Evolutionary conservation across 2,888 invertebrate species (phyloP), one percentile per base, ranked within the genome.

Genomic region (Stenodera caucasica): DNA sequence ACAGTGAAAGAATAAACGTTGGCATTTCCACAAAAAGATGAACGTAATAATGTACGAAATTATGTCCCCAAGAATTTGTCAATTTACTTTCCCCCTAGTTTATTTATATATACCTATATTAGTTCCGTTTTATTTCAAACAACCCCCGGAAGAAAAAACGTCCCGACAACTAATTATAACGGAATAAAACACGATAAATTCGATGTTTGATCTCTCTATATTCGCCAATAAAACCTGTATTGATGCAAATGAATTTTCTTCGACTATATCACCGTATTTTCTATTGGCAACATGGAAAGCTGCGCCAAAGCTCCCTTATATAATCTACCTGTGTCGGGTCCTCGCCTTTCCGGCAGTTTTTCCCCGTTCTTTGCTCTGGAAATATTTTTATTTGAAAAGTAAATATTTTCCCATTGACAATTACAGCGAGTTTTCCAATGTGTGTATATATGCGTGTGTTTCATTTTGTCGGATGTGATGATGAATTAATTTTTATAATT

Each of bases 241-340:
- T 70, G 70, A 58, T 64, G 69, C 70, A 65, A 70, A 68, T 66
- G 70, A 67, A 70, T 67, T 69, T 70, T 67, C 63, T 63, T 63
- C 62, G 59, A 51, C 58, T 57, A 51, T n/a, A n/a, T n/a, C n/a
- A n/a, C n/a, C n/a, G n/a, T n/a, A n/a, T n/a, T n/a, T n/a, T 65
- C 60, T 64, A 58, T 63, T 51, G 60, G 32, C 40, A n/a, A 66
- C 55, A 67, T 67, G 64, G 66, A 64, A 60, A 55, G 64, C 57
- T 57, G 60, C 14, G 45, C 21, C 12, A 40, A 15, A n/a, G 32
- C 32, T 50, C 32, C 49, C 33, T 50, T 59, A 59, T n/a, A 57
- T 63, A 59, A 63, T 53, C n/a, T n/a, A n/a, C n/a, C n/a, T n/a
- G n/a, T n/a, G n/a, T n/a, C n/a, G n/a, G n/a, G 40, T 7, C 40